Evolutionary conservation across 2,888 invertebrate genomes (phyloP), one percentile per base, ranked within the genome.

Genomic region (Sinhomidia bicolor): DNA sequence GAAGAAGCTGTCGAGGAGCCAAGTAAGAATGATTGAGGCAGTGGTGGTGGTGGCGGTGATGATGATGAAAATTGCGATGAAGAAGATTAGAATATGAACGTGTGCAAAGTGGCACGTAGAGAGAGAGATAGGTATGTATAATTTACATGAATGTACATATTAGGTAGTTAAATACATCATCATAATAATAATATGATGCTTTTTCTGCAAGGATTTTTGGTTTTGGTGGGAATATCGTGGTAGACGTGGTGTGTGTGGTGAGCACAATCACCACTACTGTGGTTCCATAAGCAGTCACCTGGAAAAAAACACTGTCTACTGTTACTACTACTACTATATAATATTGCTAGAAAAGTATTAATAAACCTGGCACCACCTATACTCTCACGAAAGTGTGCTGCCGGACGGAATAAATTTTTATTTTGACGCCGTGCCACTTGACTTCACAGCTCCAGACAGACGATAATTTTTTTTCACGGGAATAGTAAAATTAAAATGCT

Each of bases 211-310:
- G 76, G 78, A 74, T 47, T 85, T 84, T 60, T 60, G 54, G 74
- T 74, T 76, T 32, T 78, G 20, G 76, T 76, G 76, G 44, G 1
- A 76, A 29, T 17, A 71, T n/a, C n/a, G 32, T 60, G 79, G 62
- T 78, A 26, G 51, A 17, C 5, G 71, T 54, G 65, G 85, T 65
- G 36, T 85, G 79, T 85, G 68, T n/a, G 68, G 85, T 85, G 68
- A 6, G 60, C 36, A 32, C 44, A 68, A 79, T 68, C 78, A 51
- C 79, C 80, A 51, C 41, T 74, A 47, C 60, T 86, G 86, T 62
- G 87, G 87, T 87, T 57, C 20, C 60, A 32, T 60, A 87, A 87
- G 36, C 81, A 87, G 81, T 82, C 87, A 87, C 81, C 82, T 87
- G 78, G 85, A n/a, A n/a, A 85, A 85, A 79, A 62, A 78, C 26